Conservation (phyloP, 2,888 invertebrate genomes). For the Chironomus riparius region DNA sequence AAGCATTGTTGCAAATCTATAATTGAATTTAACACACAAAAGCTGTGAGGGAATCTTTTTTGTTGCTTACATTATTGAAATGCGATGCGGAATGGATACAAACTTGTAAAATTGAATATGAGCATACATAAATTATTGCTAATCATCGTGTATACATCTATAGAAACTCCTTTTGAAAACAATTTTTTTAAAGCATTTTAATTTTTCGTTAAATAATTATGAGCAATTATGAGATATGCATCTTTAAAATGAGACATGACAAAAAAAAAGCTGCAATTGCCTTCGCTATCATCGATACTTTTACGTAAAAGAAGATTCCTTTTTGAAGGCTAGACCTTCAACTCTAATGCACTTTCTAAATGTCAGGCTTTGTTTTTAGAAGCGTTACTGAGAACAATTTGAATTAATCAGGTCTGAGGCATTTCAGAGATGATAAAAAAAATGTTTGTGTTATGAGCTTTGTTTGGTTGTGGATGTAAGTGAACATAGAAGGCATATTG, state of each 20-base stretch:
- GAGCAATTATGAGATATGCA: background rate
- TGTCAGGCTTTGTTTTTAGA: background rate
- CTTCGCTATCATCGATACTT: background rate
- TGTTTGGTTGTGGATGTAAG: too few relatives aligned
- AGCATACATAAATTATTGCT: slow-evolving; percentile 13
- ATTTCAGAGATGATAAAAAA: background rate
- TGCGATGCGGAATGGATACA: background rate
- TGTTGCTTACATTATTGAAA: background rate
- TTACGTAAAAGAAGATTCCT: background rate
- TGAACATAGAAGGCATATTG: too few relatives aligned
- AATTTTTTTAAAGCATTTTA: background rate
- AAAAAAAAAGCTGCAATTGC: background rate
- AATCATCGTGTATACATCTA: background rate
- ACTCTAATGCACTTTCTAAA: background rate
- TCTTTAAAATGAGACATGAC: background rate
- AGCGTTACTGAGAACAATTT: background rate
- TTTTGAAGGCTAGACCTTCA: background rate
- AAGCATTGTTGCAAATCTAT: background rate
- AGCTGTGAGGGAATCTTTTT: background rate
- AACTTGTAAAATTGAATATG: background rate
- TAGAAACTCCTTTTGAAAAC: background rate
- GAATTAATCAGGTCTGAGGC: background rate
- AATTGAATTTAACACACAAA: slow-evolving; percentile 13
- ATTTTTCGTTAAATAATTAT: background rate
- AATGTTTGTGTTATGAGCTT: background rate